Percentiles rank a stretch among this genome's conserved stretches.
Conservation (phyloP, 2,113 vertebrate genomes). For the Melanotaenia duboulayi region DNA sequence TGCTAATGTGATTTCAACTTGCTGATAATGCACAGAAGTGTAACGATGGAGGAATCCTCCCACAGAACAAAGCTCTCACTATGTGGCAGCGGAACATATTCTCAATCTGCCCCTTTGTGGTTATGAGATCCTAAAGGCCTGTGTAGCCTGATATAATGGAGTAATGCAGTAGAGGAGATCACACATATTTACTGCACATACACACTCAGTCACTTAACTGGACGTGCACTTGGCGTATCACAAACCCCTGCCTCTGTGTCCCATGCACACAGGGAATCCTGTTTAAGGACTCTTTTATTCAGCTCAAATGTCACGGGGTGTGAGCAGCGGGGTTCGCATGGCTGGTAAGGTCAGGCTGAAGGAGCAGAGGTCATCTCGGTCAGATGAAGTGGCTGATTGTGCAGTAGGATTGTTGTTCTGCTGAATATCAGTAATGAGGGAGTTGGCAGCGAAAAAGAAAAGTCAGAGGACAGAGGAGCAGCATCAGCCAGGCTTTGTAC, state of each 20-base stretch:
- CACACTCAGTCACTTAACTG: slow-evolving; percentile 5
- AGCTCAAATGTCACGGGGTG: slow-evolving; percentile 54
- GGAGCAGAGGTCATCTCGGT: slow-evolving; percentile 51
- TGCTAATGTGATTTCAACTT: slow-evolving; percentile 14
- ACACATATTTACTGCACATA: slow-evolving; percentile 5
- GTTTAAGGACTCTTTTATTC: slow-evolving; percentile 46
- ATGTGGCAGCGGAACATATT: slow-evolving; percentile 33
- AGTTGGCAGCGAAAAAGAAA: slow-evolving; percentile 43
- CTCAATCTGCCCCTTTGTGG: slow-evolving; percentile 28
- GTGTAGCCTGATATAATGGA: slow-evolving; percentile 10
- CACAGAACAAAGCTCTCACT: slow-evolving; percentile 53
- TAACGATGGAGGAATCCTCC: slow-evolving; percentile 43
- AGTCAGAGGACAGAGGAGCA: slow-evolving; percentile 49
- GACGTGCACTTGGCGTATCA: neutral
- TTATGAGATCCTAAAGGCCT: slow-evolving; percentile 25
- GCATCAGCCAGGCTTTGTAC: slow-evolving; percentile 14
- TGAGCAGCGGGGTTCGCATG: slow-evolving; percentile 36
- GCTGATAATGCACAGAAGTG: slow-evolving; percentile 53
- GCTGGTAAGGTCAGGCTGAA: slow-evolving; percentile 30
- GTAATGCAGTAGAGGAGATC: slow-evolving; percentile 17
- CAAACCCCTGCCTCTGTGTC: slow-evolving; percentile 23
- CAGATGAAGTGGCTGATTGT: slow-evolving; percentile 70
- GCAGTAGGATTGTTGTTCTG: slow-evolving; percentile 7
- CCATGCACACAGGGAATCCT: slow-evolving; percentile 23
- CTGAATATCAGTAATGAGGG: slow-evolving; percentile 39